Evolutionary conservation across 2,797 vertebrate genomes (phyloP), one percentile per base, ranked within the genome.

Genomic region (Sphenopsis melanotis): DNA sequence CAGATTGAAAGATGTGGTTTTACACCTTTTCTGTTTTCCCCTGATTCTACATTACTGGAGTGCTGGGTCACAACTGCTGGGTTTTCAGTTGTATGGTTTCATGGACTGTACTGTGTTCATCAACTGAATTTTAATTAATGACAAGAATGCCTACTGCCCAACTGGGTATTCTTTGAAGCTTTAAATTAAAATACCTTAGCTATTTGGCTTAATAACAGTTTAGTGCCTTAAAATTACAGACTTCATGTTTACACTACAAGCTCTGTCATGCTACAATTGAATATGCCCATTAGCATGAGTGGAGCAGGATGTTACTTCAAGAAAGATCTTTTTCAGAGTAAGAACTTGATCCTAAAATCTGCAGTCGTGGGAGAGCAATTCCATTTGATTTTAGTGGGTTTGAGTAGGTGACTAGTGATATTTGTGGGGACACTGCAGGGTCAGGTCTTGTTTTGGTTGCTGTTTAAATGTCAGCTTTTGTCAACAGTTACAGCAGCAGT

Each of bases 121-220:
- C 69, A 76, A 27, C 47, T 16, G n/a, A 57, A 47, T 94, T 95
- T 82, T 82, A 91, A 94, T 92, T 90, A 95, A 93, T 84, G 36
- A 46, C 59, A 89, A 90, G 90, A 91, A 94, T 94, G 32, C 42
- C 88, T 83, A 88, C 49, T 94, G 77, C 53, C 77, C 60, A 86
- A 1, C 53, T 76, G 70, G 36, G 56, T 89, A 82, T 87, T 90
- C 95, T 96, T 96, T 96, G 95, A 97, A 94, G 90, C 84, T 96
- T 91, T 89, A 96, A 95, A 94, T 96, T 96, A 89, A 94, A 96
- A 94, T 88, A 61, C 87, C 69, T 82, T 83, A 87, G 56, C 90
- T 84, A 95, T 82, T 90, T 90, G 77, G 21, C 39, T 84, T 95
- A 95, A 94, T 95, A 82, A 91, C 57, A 68, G n/a, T 89, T 93